These are phyloP conservation scores for Orussus abietinus DNA, from an alignment of 1,140 invertebrate species.

Conservation along the genomic window DNA sequence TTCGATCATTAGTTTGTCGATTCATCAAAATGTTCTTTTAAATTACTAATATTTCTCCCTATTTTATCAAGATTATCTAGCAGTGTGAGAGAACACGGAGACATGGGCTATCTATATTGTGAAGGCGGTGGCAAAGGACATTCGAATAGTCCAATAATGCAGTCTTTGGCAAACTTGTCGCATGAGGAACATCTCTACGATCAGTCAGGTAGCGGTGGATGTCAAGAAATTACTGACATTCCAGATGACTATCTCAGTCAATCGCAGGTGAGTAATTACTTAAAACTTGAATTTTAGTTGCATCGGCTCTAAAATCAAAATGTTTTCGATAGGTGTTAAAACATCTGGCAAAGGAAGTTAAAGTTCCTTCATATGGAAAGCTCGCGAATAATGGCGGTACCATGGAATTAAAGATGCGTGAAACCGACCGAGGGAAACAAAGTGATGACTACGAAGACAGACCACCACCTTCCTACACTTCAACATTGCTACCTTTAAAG, in stretches of 20 bases:
- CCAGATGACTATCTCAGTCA: conserved; percentile 81
- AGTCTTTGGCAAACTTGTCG: conserved; percentile 43
- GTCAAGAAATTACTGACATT: conserved; percentile 79
- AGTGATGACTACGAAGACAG: conserved; percentile 51
- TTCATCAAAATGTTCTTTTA: conserved; percentile 1
- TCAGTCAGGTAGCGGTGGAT: conserved; percentile 42
- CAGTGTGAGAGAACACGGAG: conserved; percentile 44
- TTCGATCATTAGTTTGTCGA: conserved; percentile 5
- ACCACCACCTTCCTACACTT: conserved; percentile 50
- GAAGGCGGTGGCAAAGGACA: conserved; percentile 52
- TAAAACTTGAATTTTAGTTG: not conserved
- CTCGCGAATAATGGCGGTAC: conserved; percentile 33
- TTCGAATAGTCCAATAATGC: conserved; percentile 50
- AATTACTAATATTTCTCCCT: conserved; percentile 9
- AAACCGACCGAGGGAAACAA: conserved; percentile 40
- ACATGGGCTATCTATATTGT: conserved; percentile 48
- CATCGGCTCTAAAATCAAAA: conserved; percentile 4
- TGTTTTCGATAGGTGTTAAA: conserved; percentile 64
- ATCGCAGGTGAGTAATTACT: conserved; percentile 59
- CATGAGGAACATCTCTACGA: conserved; percentile 50
- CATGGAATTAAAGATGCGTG: conserved; percentile 39
- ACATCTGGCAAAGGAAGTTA: conserved; percentile 79
- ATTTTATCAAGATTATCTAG: conserved; percentile 36
- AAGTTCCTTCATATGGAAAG: conserved; percentile 53
- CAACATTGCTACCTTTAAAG: conserved; percentile 46